A percentile compares a stretch with the other conserved stretches of the same genome.
Evolutionary conservation across 2,113 vertebrate genomes (phyloP).

Genomic region (Egretta garzetta): DNA sequence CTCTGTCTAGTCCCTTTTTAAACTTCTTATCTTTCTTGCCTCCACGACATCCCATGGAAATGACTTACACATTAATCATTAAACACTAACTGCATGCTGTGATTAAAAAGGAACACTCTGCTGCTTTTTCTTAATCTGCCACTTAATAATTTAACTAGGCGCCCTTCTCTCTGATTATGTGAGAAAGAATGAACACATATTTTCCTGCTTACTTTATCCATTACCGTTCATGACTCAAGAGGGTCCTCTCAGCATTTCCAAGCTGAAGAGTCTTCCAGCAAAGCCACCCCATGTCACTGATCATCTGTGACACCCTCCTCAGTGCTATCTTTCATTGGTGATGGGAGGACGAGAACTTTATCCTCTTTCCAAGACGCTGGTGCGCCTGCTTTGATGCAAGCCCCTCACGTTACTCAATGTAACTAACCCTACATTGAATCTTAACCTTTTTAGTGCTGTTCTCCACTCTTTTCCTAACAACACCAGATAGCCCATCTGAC

Average conservation of each 20-base stretch:
- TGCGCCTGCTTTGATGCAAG: background rate
- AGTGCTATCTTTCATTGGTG: background rate
- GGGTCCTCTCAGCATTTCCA: background rate
- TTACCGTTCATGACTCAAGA: background rate
- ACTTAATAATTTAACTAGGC: background rate
- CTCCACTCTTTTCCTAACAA: background rate
- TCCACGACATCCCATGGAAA: background rate
- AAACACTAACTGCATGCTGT: background rate
- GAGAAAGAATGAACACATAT: background rate
- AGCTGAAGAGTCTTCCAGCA: background rate
- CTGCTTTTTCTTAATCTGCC: background rate
- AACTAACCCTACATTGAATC: background rate
- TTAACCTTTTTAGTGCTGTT: background rate
- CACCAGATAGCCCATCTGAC: background rate
- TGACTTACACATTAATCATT: constrained; percentile 13
- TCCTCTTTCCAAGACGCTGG: background rate
- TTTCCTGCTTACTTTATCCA: background rate
- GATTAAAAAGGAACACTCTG: background rate
- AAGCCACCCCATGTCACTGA: background rate
- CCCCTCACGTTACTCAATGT: accelerated
- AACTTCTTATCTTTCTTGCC: background rate
- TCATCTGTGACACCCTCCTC: background rate
- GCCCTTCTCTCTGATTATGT: background rate
- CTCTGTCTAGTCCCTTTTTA: background rate
- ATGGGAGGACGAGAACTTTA: background rate